Evolutionary conservation across 2,113 vertebrate genomes (phyloP).

Genomic region (Coregonus clupeaformis): DNA sequence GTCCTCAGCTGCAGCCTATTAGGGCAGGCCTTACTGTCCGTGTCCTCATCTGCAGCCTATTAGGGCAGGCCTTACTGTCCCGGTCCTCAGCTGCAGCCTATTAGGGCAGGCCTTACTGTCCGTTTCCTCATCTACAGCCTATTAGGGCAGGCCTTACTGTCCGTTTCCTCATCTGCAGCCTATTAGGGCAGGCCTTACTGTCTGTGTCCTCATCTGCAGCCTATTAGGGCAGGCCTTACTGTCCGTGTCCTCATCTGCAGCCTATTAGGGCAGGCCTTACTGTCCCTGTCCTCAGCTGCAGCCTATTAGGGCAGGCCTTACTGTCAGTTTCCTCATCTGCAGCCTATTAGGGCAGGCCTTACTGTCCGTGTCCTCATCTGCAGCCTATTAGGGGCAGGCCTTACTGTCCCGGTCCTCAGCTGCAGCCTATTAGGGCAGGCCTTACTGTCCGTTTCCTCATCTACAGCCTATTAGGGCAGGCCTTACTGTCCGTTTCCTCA

Average conservation of each 20-base stretch:
- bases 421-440: conserved; percentile 9
- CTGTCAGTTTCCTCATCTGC: no score
- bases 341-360: conserved; percentile 10
- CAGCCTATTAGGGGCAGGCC: no score
- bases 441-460: conserved; percentile 8
- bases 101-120: conserved; percentile 12
- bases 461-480: no score
- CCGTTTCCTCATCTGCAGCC: no score
- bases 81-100: no score
- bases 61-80: conserved; percentile 11
- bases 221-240: no score
- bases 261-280: conserved; percentile 12
- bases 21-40: conserved; percentile 2
- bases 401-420: no score
- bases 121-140: neutral
- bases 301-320: no score
- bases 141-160: no score
- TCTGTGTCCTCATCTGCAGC: neutral
- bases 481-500: no score
- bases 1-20: neutral
- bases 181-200: conserved; percentile 12
- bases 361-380: conserved; percentile 4
- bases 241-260: no score
- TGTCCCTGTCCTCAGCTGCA: neutral
- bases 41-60: conserved; percentile 1